Base-by-base conservation (phyloP, 2,888 invertebrate genomes). In the Plebejus argus region DNA sequence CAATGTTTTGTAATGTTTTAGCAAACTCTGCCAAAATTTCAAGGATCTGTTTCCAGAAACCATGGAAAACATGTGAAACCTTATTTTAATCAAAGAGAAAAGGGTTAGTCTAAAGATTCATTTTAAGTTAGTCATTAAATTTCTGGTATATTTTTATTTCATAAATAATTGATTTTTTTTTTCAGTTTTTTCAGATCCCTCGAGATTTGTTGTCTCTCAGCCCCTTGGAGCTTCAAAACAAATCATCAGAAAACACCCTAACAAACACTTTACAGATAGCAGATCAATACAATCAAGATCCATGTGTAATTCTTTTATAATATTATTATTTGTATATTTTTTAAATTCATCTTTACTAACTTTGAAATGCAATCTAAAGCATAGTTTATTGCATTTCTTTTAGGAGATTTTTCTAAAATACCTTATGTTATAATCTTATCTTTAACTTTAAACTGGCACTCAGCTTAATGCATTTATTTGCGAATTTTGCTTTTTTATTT, bases 161-260 rank as follows among this genome's bases (percentile, higher is more conserved):
- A 33, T 49, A 71, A 75, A 49, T 49, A 35, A 35, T 23, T 70
- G 4, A 70, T 39, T 61, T 61, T 23, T 61, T 23, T 72, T 76
- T 79, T 72, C 83, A 92, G 93, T 90, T 58, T 94, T 94, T 82
- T 81, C 86, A 79, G 94, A 94, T 83, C 81, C 86, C 74, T 89
- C 94, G 70, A 88, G 94, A 81, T 93, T 93, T 84, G 94, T 94
- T 23, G 90, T 89, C 58, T 92, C 93, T 66, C 90, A 92, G 79
- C 88, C 89, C 5, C 81, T 87, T 80, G 78, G 76, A 79, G 83
- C 83, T 82, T 82, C 80, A 61, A 79, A 78, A 76, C 39, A 76
- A 76, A 87, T 82, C 78, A 83, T 83, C 72, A 86, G 87, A 81
- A 81, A 87, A n/a, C 18, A 86, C 83, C 80, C 81, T 56, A 83